A percentile compares a stretch with the other conserved stretches of the same genome.
phyloP scores from a whole-genome alignment of 2,888 invertebrate species.

The Chymomyza amoena region DNA sequence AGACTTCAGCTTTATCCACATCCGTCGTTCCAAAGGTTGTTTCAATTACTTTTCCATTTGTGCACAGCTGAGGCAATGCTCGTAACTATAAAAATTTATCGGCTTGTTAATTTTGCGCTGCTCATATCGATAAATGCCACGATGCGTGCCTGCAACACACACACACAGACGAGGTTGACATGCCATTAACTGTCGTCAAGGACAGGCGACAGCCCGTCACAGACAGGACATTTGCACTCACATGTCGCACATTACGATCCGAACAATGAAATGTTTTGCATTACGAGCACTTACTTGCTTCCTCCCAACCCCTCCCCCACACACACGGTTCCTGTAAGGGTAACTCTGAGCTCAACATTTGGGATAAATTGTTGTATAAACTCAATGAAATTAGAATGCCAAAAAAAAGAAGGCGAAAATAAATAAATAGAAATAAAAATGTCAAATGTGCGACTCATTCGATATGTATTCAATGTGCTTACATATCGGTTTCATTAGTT shows the following conservation, averaged over 20 bases:
- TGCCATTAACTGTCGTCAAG: conserved; percentile 63
- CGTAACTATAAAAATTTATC: conserved; percentile 70
- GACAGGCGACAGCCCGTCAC: background rate
- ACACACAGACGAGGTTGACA: conserved; percentile 58
- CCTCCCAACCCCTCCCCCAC: background rate
- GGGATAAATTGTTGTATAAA: conserved; percentile 59
- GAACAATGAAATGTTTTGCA: conserved; percentile 40
- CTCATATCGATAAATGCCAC: conserved; percentile 57
- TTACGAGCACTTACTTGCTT: conserved; percentile 18
- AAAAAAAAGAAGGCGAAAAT: conserved; percentile 35
- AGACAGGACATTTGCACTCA: conserved; percentile 20
- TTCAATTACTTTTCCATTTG: conserved; percentile 59
- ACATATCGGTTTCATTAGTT: conserved; percentile 57
- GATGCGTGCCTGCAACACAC: conserved; percentile 32
- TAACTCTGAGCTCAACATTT: conserved; percentile 44
- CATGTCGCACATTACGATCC: background rate
- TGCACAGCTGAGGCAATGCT: conserved; percentile 51
- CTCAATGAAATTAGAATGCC: conserved; percentile 68
- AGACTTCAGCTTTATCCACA: background rate
- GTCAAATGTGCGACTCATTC: conserved; percentile 20
- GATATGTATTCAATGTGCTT: conserved; percentile 12
- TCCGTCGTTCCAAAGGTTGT: background rate
- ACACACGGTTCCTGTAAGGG: conserved; percentile 21
- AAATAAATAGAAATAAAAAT: conserved; percentile 33
- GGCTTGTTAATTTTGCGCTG: conserved; percentile 58